These are phyloP conservation scores for Aurelia aurita DNA, from an alignment of 30 jellyfish, hydroid and myxozoan species.

Conservation along the genomic window DNA sequence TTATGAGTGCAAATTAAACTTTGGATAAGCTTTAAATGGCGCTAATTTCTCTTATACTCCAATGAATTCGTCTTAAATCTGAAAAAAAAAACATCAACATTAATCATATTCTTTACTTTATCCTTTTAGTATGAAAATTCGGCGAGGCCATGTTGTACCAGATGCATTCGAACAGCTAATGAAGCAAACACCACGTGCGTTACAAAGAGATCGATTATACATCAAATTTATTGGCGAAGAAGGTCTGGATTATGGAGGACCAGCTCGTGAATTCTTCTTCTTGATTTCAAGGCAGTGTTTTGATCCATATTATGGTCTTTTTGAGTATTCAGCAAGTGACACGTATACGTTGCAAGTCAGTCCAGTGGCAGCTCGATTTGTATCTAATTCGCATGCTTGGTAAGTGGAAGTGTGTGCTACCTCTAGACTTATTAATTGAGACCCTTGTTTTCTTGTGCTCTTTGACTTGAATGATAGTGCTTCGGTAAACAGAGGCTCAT, in stretches of 20 bases:
- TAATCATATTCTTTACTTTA: neutral
- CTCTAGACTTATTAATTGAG: too few species aligned
- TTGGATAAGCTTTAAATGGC: too few species aligned
- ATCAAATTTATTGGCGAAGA: slow-evolving; percentile 97
- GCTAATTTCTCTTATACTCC: too few species aligned
- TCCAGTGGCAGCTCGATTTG: slow-evolving; percentile 92
- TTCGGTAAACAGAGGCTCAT: too few species aligned
- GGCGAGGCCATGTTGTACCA: slow-evolving; percentile 89
- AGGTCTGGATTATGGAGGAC: slow-evolving; percentile 99
- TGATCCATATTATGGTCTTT: slow-evolving; percentile 96
- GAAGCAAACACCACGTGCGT: slow-evolving; percentile 92
- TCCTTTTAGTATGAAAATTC: slow-evolving; percentile 87
- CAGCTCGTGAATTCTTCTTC: slow-evolving; percentile 98
- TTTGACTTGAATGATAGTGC: too few species aligned
- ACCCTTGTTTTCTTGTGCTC: too few species aligned
- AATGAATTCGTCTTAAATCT: too few species aligned
- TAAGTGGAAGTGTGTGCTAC: neutral
- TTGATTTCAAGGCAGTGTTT: slow-evolving; percentile 91
- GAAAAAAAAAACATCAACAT: too few species aligned
- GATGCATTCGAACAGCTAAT: slow-evolving; percentile 98
- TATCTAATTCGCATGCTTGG: slow-evolving; percentile 64
- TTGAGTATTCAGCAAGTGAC: slow-evolving; percentile 98
- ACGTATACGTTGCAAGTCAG: slow-evolving; percentile 97
- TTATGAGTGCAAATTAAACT: too few species aligned
- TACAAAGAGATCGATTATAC: slow-evolving; percentile 90